These are phyloP conservation scores for Morpho deidamia DNA, from an alignment of 2,888 invertebrate species.

Conservation along the genomic window DNA sequence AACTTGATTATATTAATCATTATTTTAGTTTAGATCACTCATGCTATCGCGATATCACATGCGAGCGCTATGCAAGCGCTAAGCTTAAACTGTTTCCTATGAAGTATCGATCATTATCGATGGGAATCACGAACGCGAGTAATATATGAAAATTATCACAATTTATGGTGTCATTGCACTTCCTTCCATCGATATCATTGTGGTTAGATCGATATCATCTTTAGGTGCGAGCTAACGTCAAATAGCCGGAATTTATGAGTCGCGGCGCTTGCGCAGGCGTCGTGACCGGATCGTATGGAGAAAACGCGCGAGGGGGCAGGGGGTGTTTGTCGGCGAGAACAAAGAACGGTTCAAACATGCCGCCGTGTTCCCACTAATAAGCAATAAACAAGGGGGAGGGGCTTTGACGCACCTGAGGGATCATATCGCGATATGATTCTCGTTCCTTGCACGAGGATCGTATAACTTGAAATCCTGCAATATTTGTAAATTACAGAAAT, in stretches of 20 bases:
- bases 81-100: not conserved
- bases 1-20: too few species aligned
- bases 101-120: slow-evolving; percentile 2
- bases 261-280: slow-evolving; percentile 63
- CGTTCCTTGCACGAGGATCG: slow-evolving; percentile 1
- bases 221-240: slow-evolving; percentile 61
- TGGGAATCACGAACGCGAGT: slow-evolving; percentile 5
- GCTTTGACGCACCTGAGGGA: slow-evolving; percentile 71
- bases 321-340: slow-evolving; percentile 63
- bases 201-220: slow-evolving; percentile 68
- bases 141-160: slow-evolving; percentile 28
- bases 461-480: not conserved
- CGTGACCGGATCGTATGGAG: slow-evolving; percentile 53
- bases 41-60: too few species aligned
- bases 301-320: slow-evolving; percentile 32
- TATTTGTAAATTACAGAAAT: not conserved
- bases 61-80: too few species aligned
- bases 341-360: slow-evolving; percentile 73
- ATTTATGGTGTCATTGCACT: slow-evolving; percentile 49
- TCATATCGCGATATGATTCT: slow-evolving; percentile 53
- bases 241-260: slow-evolving; percentile 74
- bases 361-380: slow-evolving; percentile 73
- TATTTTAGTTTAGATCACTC: too few species aligned
- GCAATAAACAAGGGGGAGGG: slow-evolving; percentile 79
- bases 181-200: slow-evolving; percentile 68